Conservation (phyloP, 2,113 vertebrate species). For the Thunnus thynnus region DNA sequence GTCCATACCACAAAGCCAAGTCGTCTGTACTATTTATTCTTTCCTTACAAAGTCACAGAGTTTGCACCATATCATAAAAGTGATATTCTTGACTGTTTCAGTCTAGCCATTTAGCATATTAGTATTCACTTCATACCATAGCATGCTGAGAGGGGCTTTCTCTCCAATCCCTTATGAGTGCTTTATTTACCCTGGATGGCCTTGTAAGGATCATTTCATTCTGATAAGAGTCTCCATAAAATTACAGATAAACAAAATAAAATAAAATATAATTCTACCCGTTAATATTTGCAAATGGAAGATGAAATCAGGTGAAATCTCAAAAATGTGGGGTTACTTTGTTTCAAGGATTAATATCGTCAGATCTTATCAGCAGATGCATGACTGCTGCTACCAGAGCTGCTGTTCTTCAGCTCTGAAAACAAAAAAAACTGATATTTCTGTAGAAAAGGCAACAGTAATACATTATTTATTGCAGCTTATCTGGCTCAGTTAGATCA, state of each 20-base stretch:
- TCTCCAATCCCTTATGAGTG: neutral
- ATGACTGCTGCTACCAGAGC: neutral
- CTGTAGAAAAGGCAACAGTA: neutral
- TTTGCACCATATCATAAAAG: neutral
- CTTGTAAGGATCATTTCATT: slow-evolving; percentile 16
- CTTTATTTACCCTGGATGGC: slow-evolving; percentile 29
- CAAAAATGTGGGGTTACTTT: slow-evolving; percentile 2
- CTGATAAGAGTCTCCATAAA: slow-evolving; percentile 18
- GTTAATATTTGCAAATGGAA: slow-evolving; percentile 26
- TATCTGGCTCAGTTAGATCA: neutral
- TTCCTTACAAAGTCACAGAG: neutral
- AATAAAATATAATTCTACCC: slow-evolving; percentile 17
- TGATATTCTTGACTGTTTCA: neutral
- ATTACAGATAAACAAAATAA: slow-evolving; percentile 13
- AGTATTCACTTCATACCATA: slow-evolving; percentile 11
- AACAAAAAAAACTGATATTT: neutral
- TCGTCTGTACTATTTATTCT: neutral
- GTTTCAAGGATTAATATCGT: slow-evolving; percentile 24
- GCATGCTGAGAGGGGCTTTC: neutral
- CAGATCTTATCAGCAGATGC: slow-evolving; percentile 12
- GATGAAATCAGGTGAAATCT: slow-evolving; percentile 14
- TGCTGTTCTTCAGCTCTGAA: neutral
- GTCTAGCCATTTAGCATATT: slow-evolving; percentile 17
- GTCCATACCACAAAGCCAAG: neutral
- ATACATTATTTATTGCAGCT: neutral